Evolutionary conservation across 2,888 invertebrate genomes (phyloP).

Genomic region (Euplagia quadripunctaria): DNA sequence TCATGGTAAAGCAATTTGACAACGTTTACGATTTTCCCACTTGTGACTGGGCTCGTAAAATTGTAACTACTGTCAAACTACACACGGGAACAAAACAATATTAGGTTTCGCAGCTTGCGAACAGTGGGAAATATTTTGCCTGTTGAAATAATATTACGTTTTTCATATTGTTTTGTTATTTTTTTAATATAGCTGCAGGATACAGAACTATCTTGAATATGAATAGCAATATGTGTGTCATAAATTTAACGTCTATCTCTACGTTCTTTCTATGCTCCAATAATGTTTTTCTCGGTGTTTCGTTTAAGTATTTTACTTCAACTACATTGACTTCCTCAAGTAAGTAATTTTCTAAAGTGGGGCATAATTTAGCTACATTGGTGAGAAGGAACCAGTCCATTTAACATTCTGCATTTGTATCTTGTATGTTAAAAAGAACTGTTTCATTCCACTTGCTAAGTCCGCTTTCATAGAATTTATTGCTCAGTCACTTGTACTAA

Average conservation of each 20-base stretch:
- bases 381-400: slow-evolving; percentile 12
- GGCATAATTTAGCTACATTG: slow-evolving; percentile 13
- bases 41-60: slow-evolving; percentile 68
- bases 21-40: slow-evolving; percentile 65
- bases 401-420: slow-evolving; percentile 15
- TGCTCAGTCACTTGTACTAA: slow-evolving; percentile 52
- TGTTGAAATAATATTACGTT: slow-evolving; percentile 47
- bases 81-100: slow-evolving; percentile 51
- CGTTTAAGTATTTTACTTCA: slow-evolving; percentile 15
- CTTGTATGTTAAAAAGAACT: slow-evolving; percentile 8
- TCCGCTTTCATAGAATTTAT: slow-evolving; percentile 15
- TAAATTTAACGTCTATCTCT: slow-evolving; percentile 25
- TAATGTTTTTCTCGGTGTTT: slow-evolving; percentile 6
- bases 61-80: slow-evolving; percentile 56
- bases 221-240: slow-evolving; percentile 31
- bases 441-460: slow-evolving; percentile 9
- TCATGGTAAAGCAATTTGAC: slow-evolving; percentile 65
- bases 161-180: slow-evolving; percentile 43
- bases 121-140: slow-evolving; percentile 34
- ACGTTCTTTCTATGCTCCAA: slow-evolving; percentile 17
- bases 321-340: slow-evolving; percentile 19
- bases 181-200: slow-evolving; percentile 41
- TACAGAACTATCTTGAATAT: slow-evolving; percentile 37
- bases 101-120: slow-evolving; percentile 46
- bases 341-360: slow-evolving; percentile 23